Conservation (phyloP, 2,113 vertebrate species). For the Deroptyus accipitrinus region DNA sequence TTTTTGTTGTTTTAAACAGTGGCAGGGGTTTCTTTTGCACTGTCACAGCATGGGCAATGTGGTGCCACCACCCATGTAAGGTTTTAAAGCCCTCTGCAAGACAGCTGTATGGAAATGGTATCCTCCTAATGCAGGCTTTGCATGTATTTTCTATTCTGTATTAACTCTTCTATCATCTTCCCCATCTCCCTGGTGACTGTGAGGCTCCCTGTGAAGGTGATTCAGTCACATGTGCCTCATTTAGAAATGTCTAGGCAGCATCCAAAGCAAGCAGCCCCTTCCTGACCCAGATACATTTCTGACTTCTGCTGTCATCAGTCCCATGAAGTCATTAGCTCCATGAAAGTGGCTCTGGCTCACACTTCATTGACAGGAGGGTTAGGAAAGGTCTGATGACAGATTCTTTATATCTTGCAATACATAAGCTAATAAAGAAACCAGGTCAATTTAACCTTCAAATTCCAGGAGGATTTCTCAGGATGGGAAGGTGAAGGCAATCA, state of each 20-base stretch:
- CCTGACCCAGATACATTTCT: neutral
- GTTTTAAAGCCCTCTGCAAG: neutral
- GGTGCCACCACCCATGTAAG: neutral
- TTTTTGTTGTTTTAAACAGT: neutral
- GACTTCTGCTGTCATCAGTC: neutral
- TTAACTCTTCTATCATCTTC: neutral
- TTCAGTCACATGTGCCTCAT: neutral
- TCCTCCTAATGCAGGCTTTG: neutral
- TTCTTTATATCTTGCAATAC: neutral
- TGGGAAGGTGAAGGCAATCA: slow-evolving; percentile 6
- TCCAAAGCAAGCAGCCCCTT: neutral
- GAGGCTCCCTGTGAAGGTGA: neutral
- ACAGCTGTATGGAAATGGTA: neutral
- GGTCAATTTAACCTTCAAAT: slow-evolving; percentile 42
- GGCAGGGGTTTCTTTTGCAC: neutral
- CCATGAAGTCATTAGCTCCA: neutral
- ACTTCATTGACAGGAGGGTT: neutral
- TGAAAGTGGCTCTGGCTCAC: neutral
- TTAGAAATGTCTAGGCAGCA: neutral
- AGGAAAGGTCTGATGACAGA: slow-evolving; percentile 17
- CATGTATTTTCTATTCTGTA: neutral
- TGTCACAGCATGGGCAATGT: neutral
- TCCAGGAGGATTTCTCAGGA: neutral
- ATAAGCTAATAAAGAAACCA: slow-evolving; percentile 10
- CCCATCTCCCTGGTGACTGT: neutral